Evolutionary conservation across 2,888 invertebrate species (phyloP), one percentile per base, ranked within the genome.

Genomic region (Epistrophe grossulariae): DNA sequence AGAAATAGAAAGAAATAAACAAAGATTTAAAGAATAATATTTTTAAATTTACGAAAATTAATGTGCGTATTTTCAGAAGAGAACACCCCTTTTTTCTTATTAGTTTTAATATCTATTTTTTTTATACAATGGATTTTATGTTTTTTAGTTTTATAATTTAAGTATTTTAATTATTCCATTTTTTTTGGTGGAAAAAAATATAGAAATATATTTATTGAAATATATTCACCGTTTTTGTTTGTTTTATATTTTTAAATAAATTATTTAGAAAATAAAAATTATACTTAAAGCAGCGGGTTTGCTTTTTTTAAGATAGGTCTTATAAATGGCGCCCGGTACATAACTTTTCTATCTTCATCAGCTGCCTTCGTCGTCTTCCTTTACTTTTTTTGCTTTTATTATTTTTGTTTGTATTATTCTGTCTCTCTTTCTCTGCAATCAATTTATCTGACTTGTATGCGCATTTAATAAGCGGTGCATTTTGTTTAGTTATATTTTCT

Each of bases 241-340:
- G 24, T 77, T 60, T 43, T 64, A 28, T 38, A 72, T 77, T 60
- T 43, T 60, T 81, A 70, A 87, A 87, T 87, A 87, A 87, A 87
- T 87, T 83, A 87, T 87, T 79, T 76, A 87, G 79, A 87, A 79
- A 83, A 50, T 79, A 74, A 82, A 82, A 85, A 64, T 71, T 82
- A 87, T 76, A 74, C 62, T 82, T 87, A 79, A 87, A 72, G 74
- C 79, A 82, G 82, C 66, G 66, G 66, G 19, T 52, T 74, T 28
- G 15, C 15, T 55, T 55, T 28, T 24, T 40, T 40, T 17, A 68
- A 77, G 68, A 78, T 19, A 48, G 38, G 13, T 66, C 38, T 62
- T 57, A 48, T 73, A 73, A 82, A 76, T 79, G 79, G 70, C 83
- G 82, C 85, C 55, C 50, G 59, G 31, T 59, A 48, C 31, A 31